Base-by-base conservation (phyloP, 2,113 vertebrate species). In the Crotalus tigris region DNA sequence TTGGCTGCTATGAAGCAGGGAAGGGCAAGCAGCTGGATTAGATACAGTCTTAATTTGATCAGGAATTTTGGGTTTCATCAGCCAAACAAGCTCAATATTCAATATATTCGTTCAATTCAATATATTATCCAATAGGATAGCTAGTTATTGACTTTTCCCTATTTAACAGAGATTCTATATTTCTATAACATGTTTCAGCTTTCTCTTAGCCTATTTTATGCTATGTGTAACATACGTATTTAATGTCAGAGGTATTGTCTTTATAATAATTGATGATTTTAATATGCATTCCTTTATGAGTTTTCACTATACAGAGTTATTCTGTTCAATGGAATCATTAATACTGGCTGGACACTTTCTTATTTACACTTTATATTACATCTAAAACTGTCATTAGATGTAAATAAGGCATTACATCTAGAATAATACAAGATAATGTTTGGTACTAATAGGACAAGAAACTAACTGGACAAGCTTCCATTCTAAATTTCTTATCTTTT, bases 271-370 rank as follows among this genome's bases (percentile, higher is more conserved):
- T 26, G 53, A 64, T 57, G 3, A 44, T 49, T 89, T 89, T 21
- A 61, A 89, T 92, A 85, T 58, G 49, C 53, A n/a, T 55, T 69
- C 12, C 1, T 44, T 90, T 26, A n/a, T 53, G 7, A n/a, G 11
- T 87, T 29, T n/a, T 61, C 39, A 89, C 17, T 92, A 89, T 46
- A 19, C 85, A 19, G 24, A 91, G 0, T 1, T 44, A 5, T 46
- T 86, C 93, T 85, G 87, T 88, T 94, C 26, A 87, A 94, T 29
- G 3, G 53, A 94, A n/a, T 9, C 15, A 86, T 75, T 49, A 87
- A 81, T 92, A 39, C 5, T 19, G 2, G 15, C n/a, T 33, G 33
- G 15, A 81, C 17, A 39, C 6, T 39, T 81, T 17, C 6, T 81
- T 81, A 39, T 39, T 81, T 81, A 75, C n/a, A 81, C 6, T 2